phyloP scores from a whole-genome alignment of 1,140 invertebrate genomes.

The Hirudo medicinalis region DNA sequence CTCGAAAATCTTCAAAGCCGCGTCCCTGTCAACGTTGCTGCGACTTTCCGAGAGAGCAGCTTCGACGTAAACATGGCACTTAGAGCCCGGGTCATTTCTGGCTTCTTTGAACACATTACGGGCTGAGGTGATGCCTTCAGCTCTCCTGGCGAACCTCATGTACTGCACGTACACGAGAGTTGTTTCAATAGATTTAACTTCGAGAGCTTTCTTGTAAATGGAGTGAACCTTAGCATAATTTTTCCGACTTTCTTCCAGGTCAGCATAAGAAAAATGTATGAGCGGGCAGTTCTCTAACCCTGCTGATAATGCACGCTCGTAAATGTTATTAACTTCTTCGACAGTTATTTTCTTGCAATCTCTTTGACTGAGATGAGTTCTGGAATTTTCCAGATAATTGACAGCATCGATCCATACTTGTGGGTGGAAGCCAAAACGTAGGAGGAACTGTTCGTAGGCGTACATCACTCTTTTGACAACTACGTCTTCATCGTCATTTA shows the following conservation, averaged over 20 bases:
- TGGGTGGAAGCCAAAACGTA: conserved; percentile 90
- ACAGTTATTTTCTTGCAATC: conserved; percentile 47
- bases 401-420: conserved; percentile 98
- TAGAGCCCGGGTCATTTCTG: conserved; percentile 71
- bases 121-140: conserved; percentile 92
- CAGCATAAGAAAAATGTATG: too few species aligned
- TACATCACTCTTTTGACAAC: conserved; percentile 91
- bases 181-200: conserved; percentile 75
- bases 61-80: conserved; percentile 85
- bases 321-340: too few species aligned
- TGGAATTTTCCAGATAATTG: conserved; percentile 82
- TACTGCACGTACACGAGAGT: conserved; percentile 94
- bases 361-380: conserved; percentile 80
- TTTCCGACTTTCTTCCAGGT: conserved; percentile 52
- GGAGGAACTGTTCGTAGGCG: conserved; percentile 89
- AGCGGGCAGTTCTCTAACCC: too few species aligned
- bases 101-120: conserved; percentile 86
- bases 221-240: conserved; percentile 94
- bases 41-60: conserved; percentile 98
- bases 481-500: conserved; percentile 81
- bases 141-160: conserved; percentile 92
- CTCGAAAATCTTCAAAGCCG: conserved; percentile 95
- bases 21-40: conserved; percentile 93
- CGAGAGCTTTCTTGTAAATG: conserved; percentile 83
- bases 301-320: too few species aligned